These are phyloP conservation scores for Sebastes kiyomatsui DNA, from an alignment of 2,797 vertebrate species.

Conservation along the genomic window DNA sequence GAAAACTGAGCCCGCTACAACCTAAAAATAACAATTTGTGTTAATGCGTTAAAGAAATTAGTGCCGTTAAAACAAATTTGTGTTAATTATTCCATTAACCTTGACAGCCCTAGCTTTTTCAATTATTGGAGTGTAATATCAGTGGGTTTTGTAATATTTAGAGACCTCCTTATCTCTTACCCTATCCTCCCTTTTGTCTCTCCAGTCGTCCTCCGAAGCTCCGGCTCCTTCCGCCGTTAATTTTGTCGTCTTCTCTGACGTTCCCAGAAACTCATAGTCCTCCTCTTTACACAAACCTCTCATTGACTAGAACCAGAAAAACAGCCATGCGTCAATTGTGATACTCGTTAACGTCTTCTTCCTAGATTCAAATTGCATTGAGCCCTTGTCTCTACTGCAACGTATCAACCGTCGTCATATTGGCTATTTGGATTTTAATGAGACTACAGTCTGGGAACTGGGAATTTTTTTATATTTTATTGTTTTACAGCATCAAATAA, in stretches of 20 bases:
- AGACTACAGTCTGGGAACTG: not conserved
- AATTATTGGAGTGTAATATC: too few relatives aligned
- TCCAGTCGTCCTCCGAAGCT: conserved; percentile 36
- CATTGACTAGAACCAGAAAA: conserved; percentile 73
- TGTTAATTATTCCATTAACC: too few relatives aligned
- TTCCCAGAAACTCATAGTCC: conserved; percentile 77
- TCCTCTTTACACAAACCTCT: conserved; percentile 82
- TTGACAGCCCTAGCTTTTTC: not conserved
- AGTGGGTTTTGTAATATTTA: not conserved
- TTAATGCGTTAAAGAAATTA: too few relatives aligned
- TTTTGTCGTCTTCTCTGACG: not conserved
- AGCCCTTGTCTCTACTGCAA: not conserved
- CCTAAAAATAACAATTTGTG: too few relatives aligned
- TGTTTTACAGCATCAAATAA: too few relatives aligned
- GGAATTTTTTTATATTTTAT: too few relatives aligned
- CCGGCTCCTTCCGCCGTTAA: not conserved
- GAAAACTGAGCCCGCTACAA: too few relatives aligned
- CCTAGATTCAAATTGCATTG: not conserved
- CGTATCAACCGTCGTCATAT: not conserved
- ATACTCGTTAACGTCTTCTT: not conserved
- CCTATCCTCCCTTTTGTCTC: conserved; percentile 63
- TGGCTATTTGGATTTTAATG: not conserved
- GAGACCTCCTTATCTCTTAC: conserved; percentile 47
- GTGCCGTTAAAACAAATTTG: too few relatives aligned
- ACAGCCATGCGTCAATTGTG: not conserved